These are phyloP conservation scores for Pseudochaenichthys georgianus DNA, from an alignment of 2,797 vertebrate genomes.

Conservation along the genomic window DNA sequence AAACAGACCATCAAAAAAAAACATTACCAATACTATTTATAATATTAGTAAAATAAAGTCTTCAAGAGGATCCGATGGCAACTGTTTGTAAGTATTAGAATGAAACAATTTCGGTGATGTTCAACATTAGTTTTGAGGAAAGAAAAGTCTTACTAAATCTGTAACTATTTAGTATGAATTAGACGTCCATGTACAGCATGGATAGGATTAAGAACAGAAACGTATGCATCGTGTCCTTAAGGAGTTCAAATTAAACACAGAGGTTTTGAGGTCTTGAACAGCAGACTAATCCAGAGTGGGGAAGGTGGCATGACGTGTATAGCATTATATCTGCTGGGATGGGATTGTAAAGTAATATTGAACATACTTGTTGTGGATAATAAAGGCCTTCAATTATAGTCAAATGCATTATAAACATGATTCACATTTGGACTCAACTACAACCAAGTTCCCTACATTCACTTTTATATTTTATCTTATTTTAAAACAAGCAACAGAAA, in stretches of 20 bases:
- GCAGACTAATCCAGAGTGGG: neutral
- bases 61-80: neutral
- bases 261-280: neutral
- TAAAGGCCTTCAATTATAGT: neutral
- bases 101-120: neutral
- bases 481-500: conserved; percentile 12
- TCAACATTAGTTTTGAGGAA: neutral
- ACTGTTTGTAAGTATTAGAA: neutral
- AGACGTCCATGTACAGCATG: neutral
- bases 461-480: conserved; percentile 7
- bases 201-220: neutral
- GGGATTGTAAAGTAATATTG: conserved; percentile 54
- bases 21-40: neutral
- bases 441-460: neutral
- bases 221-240: neutral
- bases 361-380: conserved; percentile 24
- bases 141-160: too few relatives aligned
- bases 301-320: neutral
- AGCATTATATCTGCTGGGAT: conserved; percentile 37
- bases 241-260: neutral
- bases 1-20: too few relatives aligned
- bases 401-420: neutral
- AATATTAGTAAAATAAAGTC: neutral
- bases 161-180: too few relatives aligned
- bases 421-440: neutral